These are phyloP conservation scores for Dermolepida albohirtum DNA, from an alignment of 2,888 invertebrate genomes.

Conservation along the genomic window DNA sequence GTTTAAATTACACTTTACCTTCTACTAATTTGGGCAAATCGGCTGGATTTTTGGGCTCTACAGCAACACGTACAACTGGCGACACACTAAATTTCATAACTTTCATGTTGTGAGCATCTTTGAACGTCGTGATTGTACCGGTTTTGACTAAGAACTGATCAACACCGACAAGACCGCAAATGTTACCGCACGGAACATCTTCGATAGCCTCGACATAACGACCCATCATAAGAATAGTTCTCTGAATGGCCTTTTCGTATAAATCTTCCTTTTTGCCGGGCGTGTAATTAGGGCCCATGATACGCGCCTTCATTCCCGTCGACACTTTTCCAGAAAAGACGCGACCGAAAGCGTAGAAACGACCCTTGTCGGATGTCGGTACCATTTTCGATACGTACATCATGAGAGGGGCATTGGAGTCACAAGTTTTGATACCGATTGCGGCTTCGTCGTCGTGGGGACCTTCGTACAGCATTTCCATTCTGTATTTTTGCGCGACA, in stretches of 20 bases:
- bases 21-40: constrained; percentile 99
- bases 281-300: constrained; percentile 98
- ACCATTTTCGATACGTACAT: constrained; percentile 99
- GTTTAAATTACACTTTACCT: constrained; percentile 65
- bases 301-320: constrained; percentile 94
- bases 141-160: constrained; percentile 99
- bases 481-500: constrained; percentile 98
- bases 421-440: constrained; percentile 90
- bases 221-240: constrained; percentile 99
- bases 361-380: constrained; percentile 99
- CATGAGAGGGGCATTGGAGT: constrained; percentile 98
- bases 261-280: constrained; percentile 99
- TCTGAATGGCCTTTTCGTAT: constrained; percentile 98
- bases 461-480: constrained; percentile 99
- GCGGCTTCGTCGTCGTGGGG: constrained; percentile 81
- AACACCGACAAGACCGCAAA: constrained; percentile 99
- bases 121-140: constrained; percentile 98
- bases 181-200: constrained; percentile 98
- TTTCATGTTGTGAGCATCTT: constrained; percentile 99
- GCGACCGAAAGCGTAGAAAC: constrained; percentile 99
- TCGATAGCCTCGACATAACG: constrained; percentile 99
- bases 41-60: constrained; percentile 99
- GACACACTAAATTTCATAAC: constrained; percentile 99
- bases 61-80: constrained; percentile 99
- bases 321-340: constrained; percentile 96